Percentiles rank a stretch among this genome's conserved stretches.
Conservation (phyloP, 2,888 invertebrate genomes). For the Argyresthia goedartella region DNA sequence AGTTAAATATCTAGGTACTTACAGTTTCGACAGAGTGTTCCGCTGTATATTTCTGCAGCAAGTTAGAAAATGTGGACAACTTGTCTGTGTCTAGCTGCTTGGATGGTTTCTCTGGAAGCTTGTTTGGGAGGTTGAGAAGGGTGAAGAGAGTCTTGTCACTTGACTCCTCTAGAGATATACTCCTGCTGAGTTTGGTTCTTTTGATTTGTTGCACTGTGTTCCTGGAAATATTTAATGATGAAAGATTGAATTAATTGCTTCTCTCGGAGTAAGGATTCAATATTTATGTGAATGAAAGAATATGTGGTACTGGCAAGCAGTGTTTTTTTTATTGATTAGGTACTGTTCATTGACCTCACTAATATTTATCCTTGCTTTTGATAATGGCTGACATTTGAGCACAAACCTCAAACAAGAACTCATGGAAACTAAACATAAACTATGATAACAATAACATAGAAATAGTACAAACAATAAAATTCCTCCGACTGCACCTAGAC, state of each 20-base stretch:
- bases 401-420: too few relatives aligned
- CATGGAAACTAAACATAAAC: too few relatives aligned
- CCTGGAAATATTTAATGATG: conserved; percentile 18
- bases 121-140: conserved; percentile 50
- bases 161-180: conserved; percentile 48
- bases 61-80: conserved; percentile 55
- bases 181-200: conserved; percentile 32
- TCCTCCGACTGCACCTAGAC: too few relatives aligned
- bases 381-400: too few relatives aligned
- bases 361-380: too few relatives aligned
- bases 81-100: conserved; percentile 44
- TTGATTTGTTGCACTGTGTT: conserved; percentile 34
- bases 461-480: too few relatives aligned
- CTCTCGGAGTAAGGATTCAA: neutral
- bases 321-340: too few relatives aligned
- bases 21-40: conserved; percentile 54
- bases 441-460: too few relatives aligned
- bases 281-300: neutral
- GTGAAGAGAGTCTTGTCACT: conserved; percentile 73
- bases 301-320: neutral
- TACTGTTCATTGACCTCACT: too few relatives aligned
- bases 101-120: conserved; percentile 34
- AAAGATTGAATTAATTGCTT: neutral
- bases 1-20: too few relatives aligned
- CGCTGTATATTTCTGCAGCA: conserved; percentile 58